These are phyloP conservation scores for Ommatoiulus sabulosus DNA, from an alignment of 2,888 invertebrate genomes.

Conservation along the genomic window DNA sequence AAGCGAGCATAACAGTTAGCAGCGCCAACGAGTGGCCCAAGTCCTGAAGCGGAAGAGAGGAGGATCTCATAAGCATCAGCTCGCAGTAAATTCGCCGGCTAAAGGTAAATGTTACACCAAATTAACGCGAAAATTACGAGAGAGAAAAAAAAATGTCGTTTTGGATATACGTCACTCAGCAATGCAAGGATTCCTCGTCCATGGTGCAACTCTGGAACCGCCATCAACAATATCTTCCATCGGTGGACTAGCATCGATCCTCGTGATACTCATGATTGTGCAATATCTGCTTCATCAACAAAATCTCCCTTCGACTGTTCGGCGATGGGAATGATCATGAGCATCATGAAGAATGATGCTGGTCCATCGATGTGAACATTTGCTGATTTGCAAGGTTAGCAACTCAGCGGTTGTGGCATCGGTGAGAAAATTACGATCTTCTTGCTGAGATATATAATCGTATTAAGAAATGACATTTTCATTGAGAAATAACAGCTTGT, in stretches of 20 bases:
- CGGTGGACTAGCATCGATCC: not conserved
- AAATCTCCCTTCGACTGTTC: too few species aligned
- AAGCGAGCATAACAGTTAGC: not conserved
- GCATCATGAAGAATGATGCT: too few species aligned
- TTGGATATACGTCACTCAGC: not conserved
- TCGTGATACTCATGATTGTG: too few species aligned
- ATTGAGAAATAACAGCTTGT: too few species aligned
- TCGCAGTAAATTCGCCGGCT: slow-evolving; percentile 40
- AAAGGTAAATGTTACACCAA: slow-evolving; percentile 9
- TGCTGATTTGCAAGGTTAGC: not conserved
- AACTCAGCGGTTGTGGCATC: not conserved
- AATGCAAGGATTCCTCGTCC: not conserved
- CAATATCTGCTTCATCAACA: too few species aligned
- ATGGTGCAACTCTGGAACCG: not conserved
- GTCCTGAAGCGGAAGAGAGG: not conserved
- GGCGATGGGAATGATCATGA: too few species aligned
- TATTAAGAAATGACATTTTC: too few species aligned
- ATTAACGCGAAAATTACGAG: not conserved
- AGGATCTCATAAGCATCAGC: not conserved
- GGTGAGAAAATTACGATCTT: too few species aligned
- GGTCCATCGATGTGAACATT: not conserved
- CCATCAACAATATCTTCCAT: not conserved
- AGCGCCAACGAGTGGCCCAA: not conserved
- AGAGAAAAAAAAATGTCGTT: not conserved
- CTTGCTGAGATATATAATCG: too few species aligned